A percentile compares a stretch with the other conserved stretches of the same genome.
Evolutionary conservation across 2,113 vertebrate species (phyloP).

Genomic region (Xenopus borealis): DNA sequence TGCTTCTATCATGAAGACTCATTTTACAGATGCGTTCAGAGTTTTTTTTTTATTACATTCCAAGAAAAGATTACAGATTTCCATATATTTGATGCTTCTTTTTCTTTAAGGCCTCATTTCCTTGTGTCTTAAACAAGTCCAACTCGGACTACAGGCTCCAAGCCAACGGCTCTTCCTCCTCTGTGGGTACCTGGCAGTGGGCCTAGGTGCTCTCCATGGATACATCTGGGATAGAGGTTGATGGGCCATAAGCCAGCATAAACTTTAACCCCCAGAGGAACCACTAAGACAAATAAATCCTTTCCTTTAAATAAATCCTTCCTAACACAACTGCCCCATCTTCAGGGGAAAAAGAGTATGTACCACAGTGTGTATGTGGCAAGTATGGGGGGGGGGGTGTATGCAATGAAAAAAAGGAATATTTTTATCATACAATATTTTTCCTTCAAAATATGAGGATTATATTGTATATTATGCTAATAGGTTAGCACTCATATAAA

Average conservation of each 20-base stretch:
- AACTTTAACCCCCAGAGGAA: slow-evolving; percentile 62
- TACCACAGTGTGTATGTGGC: not conserved
- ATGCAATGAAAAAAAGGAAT: no score
- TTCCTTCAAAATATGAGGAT: no score
- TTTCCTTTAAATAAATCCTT: slow-evolving; percentile 55
- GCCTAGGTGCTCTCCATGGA: slow-evolving; percentile 69
- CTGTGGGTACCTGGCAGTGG: slow-evolving; percentile 73
- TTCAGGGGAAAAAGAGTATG: not conserved
- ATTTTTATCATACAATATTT: no score
- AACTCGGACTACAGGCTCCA: slow-evolving; percentile 51
- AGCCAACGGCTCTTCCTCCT: slow-evolving; percentile 59
- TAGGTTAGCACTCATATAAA: no score
- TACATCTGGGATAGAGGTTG: slow-evolving; percentile 84
- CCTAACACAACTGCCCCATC: slow-evolving; percentile 45
- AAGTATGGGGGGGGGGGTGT: not conserved
- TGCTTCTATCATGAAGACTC: not conserved
- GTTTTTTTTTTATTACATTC: slow-evolving; percentile 52
- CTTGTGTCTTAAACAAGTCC: not conserved
- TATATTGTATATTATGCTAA: no score
- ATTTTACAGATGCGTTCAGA: slow-evolving; percentile 29
- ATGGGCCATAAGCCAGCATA: slow-evolving; percentile 68
- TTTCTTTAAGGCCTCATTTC: slow-evolving; percentile 11
- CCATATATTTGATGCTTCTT: no score
- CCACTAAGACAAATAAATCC: slow-evolving; percentile 76
- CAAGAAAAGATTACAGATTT: no score